Conservation (phyloP, 2,113 vertebrate genomes). For the Podarcis muralis region DNA sequence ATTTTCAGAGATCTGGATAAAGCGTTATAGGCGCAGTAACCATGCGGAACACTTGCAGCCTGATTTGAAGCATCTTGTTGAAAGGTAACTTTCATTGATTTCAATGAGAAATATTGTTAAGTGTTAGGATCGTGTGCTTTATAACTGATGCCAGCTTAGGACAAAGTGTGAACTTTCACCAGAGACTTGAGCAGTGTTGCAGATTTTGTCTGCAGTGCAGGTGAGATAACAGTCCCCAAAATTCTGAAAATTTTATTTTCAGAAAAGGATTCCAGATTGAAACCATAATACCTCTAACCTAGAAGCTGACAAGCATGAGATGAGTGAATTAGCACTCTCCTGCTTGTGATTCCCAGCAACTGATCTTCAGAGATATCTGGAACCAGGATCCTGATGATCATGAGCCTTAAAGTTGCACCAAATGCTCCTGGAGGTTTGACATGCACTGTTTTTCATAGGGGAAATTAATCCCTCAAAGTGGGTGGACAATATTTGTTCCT, state of each 20-base stretch:
- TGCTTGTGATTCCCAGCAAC: not conserved
- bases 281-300: not conserved
- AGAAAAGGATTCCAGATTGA: not conserved
- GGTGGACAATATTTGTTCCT: not conserved
- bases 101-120: not conserved
- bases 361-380: not conserved
- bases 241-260: not conserved
- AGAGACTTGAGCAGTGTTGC: not conserved
- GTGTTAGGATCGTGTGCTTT: not conserved
- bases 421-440: not conserved
- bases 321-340: not conserved
- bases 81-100: not conserved
- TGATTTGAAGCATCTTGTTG: not conserved
- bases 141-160: not conserved
- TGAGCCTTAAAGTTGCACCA: not conserved
- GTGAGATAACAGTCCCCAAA: not conserved
- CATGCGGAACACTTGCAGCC: not conserved
- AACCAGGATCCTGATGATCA: not conserved
- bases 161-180: not conserved
- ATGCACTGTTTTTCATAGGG: not conserved
- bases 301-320: not conserved
- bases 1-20: conserved; percentile 35
- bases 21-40: not conserved
- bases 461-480: not conserved
- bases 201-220: not conserved